Conservation (phyloP, 2,797 vertebrate species). For the Kryptolebias ocellatus region DNA sequence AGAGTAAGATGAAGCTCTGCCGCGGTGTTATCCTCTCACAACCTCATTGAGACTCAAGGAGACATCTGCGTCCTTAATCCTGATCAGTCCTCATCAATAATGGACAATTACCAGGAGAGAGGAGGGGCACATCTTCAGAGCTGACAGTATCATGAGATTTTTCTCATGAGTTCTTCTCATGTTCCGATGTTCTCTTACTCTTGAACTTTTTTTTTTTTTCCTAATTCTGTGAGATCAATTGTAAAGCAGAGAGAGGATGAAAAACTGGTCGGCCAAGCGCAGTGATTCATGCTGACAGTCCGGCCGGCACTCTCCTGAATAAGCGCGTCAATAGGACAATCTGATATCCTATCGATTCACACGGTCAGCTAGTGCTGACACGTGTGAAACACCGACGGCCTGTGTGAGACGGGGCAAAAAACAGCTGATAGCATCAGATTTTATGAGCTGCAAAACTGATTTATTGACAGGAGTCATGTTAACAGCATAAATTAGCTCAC, state of each 20-base stretch:
- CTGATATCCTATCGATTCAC: slow-evolving; percentile 47
- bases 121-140: slow-evolving; percentile 17
- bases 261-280: not conserved
- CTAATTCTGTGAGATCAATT: not conserved
- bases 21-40: slow-evolving; percentile 39
- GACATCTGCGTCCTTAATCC: slow-evolving; percentile 55
- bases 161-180: too few relatives aligned
- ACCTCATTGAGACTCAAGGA: slow-evolving; percentile 39
- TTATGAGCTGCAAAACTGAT: slow-evolving; percentile 20
- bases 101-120: slow-evolving; percentile 51
- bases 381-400: slow-evolving; percentile 35
- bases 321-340: slow-evolving; percentile 39
- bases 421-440: not conserved
- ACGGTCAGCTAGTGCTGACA: slow-evolving; percentile 32
- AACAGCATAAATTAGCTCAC: slow-evolving; percentile 31
- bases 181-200: not conserved
- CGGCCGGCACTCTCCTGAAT: slow-evolving; percentile 27
- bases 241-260: slow-evolving; percentile 13
- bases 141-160: too few relatives aligned
- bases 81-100: slow-evolving; percentile 70
- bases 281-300: slow-evolving; percentile 5
- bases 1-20: slow-evolving; percentile 40
- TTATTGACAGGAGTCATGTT: slow-evolving; percentile 40
- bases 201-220: not conserved
- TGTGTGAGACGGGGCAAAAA: not conserved